These are phyloP conservation scores for Vireo altiloquus DNA, from an alignment of 2,113 vertebrate species.

Conservation along the genomic window DNA sequence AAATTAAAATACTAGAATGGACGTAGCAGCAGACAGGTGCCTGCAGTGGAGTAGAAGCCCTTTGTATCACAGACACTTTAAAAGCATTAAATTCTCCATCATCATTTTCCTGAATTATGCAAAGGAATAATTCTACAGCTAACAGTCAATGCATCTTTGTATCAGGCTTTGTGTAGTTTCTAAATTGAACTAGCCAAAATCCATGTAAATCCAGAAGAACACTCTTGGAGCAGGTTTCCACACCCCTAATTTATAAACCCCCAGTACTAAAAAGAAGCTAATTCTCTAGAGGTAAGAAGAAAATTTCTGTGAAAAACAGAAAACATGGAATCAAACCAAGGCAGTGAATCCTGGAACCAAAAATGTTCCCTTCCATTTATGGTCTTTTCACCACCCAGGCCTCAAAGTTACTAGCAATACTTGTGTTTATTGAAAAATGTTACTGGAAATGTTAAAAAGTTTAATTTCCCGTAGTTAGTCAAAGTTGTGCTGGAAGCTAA, in stretches of 20 bases:
- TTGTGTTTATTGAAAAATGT: not conserved
- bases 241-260: not conserved
- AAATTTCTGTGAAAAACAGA: not conserved
- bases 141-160: not conserved
- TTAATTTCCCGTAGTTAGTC: not conserved
- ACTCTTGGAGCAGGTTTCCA: not conserved
- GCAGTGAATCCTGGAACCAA: not conserved
- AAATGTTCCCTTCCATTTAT: not conserved
- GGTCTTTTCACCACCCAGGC: not conserved
- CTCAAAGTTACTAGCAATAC: not conserved
- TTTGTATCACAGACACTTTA: not conserved
- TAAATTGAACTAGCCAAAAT: not conserved
- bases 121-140: not conserved
- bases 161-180: not conserved
- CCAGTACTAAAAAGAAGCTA: not conserved
- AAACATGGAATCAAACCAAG: not conserved
- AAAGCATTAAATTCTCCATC: not conserved
- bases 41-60: not conserved
- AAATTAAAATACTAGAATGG: not conserved
- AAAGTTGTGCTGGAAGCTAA: not conserved
- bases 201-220: not conserved
- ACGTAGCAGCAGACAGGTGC: not conserved
- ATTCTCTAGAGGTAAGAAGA: not conserved
- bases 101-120: not conserved
- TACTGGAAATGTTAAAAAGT: not conserved